Evolutionary conservation across 2,888 invertebrate species (phyloP), one percentile per base, ranked within the genome.

Genomic region (Catocala sponsa): DNA sequence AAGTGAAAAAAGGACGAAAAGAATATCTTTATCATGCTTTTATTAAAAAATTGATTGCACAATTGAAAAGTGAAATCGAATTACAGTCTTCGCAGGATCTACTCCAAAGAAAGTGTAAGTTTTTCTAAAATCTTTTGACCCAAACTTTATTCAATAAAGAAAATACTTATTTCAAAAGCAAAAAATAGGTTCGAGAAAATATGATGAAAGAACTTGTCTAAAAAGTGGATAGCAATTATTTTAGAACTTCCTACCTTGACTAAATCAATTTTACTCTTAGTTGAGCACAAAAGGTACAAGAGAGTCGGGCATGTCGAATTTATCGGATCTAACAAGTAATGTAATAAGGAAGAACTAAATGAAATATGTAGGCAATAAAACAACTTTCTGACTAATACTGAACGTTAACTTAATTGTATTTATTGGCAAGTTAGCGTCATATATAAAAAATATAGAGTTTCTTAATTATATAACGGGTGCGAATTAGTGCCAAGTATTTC

Each of bases 201-300:
- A 59, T 52, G 68, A 63, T 51, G 63, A 59, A 62, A 64, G 48
- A 74, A 74, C 61, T 64, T 61, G 67, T 59, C 68, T 72, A 55
- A 55, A 66, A 71, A 75, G 71, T 59, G 71, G 64, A 71, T 71
- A 72, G 76, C 57, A 74, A 65, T 74, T 72, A 63, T 76, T 73
- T 74, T 60, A 65, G 54, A 76, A 72, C 76, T 76, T 63, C 59
- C 51, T 72, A 68, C 75, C 75, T 71, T 74, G 64, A 72, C 63
- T 74, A 72, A 74, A 76, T 76, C 73, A 76, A 74, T 76, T 76
- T 65, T 58, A 64, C 46, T 69, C 51, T 72, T 63, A 63, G 54
- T 68, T 68, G 46, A 64, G 35, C 6, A 15, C 25, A 46, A 46
- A 46, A 15, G 46, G 12, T n/a, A 54, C 50, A 68, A 64, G 68